Evolutionary conservation across 2,888 invertebrate genomes (phyloP).

Genomic region (Cataglyphis rosenhaueri): DNA sequence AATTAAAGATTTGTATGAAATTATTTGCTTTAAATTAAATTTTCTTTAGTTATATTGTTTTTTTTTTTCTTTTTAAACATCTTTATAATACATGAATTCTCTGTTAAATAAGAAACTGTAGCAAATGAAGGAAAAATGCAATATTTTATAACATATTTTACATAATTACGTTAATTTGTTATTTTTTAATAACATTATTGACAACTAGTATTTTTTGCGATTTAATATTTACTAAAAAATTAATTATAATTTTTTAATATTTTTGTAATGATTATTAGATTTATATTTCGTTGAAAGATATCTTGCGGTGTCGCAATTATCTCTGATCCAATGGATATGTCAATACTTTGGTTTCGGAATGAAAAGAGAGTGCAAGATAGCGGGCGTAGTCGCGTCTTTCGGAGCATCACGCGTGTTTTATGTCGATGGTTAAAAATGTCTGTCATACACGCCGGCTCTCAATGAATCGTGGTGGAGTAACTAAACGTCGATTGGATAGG

Average conservation of each 20-base stretch:
- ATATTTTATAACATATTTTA: neutral
- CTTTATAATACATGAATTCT: neutral
- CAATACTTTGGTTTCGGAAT: neutral
- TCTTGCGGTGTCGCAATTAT: neutral
- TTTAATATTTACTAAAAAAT: neutral
- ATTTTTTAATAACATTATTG: neutral
- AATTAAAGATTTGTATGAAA: neutral
- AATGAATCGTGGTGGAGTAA: conserved; percentile 56
- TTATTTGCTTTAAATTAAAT: neutral
- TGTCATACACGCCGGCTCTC: conserved; percentile 42
- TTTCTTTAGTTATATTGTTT: neutral
- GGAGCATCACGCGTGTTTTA: conserved; percentile 55
- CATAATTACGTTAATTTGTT: neutral
- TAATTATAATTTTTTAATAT: neutral
- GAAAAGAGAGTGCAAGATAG: conserved; percentile 1
- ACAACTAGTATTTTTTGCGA: neutral
- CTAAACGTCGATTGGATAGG: conserved; percentile 53
- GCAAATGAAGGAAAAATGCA: neutral
- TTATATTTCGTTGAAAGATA: neutral
- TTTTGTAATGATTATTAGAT: neutral
- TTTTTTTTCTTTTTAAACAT: neutral
- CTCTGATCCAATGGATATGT: conserved; percentile 17
- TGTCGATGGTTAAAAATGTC: conserved; percentile 39
- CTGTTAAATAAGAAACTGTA: neutral
- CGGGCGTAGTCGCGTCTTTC: conserved; percentile 57